phyloP scores from a whole-genome alignment of 2,888 invertebrate genomes.

The Nephrotoma appendiculata region DNA sequence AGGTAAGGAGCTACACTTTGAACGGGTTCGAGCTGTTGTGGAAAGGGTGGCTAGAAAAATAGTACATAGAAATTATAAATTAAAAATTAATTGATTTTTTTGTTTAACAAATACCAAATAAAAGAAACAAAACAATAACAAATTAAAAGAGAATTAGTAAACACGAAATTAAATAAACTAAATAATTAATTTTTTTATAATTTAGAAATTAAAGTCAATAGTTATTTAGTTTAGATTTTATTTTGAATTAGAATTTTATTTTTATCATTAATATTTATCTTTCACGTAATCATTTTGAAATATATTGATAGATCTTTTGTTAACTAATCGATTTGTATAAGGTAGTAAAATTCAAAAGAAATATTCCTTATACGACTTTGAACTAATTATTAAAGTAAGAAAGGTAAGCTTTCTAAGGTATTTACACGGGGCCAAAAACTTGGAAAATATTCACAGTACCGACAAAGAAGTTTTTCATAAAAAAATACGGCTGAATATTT shows the following conservation, averaged over 20 bases:
- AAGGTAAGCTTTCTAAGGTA: no score
- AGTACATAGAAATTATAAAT: conserved; percentile 19
- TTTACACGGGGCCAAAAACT: background rate
- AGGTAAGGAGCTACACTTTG: conserved; percentile 47
- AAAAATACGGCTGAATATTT: no score
- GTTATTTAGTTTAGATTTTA: background rate
- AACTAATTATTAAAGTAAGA: no score
- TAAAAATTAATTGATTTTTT: background rate
- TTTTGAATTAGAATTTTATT: background rate
- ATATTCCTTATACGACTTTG: background rate
- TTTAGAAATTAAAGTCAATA: background rate
- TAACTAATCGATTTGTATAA: background rate
- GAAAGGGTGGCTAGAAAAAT: conserved; percentile 53
- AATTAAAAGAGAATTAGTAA: background rate
- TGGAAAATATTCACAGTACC: background rate
- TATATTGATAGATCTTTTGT: background rate
- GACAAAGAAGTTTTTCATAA: background rate
- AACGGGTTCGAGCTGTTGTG: conserved; percentile 57
- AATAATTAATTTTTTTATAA: background rate
- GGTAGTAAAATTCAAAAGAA: background rate
- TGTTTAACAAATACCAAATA: background rate
- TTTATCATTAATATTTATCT: background rate
- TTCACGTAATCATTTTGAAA: background rate
- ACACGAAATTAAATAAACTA: background rate
- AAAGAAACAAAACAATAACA: background rate